phyloP scores from a whole-genome alignment of 1,140 invertebrate species.

The Heliconius melpomene region DNA sequence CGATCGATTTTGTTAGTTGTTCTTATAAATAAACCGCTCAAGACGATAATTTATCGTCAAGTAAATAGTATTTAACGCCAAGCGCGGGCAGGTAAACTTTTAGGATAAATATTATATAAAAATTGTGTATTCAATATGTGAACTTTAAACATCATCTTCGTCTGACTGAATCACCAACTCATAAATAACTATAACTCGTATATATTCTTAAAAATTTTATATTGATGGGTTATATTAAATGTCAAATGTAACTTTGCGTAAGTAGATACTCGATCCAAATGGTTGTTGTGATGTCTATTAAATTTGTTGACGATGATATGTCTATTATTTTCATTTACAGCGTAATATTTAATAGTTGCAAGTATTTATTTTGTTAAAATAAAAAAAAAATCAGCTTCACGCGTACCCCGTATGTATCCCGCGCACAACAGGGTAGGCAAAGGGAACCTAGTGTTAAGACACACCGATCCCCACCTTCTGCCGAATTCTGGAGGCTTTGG shows the following conservation, averaged over 20 bases:
- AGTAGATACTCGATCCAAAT: slow-evolving; percentile 71
- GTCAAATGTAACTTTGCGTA: slow-evolving; percentile 46
- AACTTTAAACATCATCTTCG: slow-evolving; percentile 32
- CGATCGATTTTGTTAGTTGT: no score
- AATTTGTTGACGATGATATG: slow-evolving; percentile 64
- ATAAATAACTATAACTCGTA: slow-evolving; percentile 43
- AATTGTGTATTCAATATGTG: slow-evolving; percentile 6
- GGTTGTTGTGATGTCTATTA: slow-evolving; percentile 79
- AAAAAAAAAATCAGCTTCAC: no score
- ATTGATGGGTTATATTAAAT: slow-evolving; percentile 42
- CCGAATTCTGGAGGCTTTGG: no score
- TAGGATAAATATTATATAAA: not conserved
- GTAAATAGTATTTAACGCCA: not conserved
- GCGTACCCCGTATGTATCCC: no score
- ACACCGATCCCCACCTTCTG: no score
- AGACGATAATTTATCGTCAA: not conserved
- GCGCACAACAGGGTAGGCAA: no score
- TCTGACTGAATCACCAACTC: slow-evolving; percentile 47
- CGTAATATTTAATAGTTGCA: no score
- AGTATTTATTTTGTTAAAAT: no score
- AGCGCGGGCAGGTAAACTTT: not conserved
- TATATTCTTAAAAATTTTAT: slow-evolving; percentile 51
- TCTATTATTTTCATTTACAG: slow-evolving; percentile 31
- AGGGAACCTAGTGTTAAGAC: no score
- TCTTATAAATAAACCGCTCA: not conserved